phyloP scores from a whole-genome alignment of 2,113 vertebrate genomes.

The Oxyruncus cristatus region DNA sequence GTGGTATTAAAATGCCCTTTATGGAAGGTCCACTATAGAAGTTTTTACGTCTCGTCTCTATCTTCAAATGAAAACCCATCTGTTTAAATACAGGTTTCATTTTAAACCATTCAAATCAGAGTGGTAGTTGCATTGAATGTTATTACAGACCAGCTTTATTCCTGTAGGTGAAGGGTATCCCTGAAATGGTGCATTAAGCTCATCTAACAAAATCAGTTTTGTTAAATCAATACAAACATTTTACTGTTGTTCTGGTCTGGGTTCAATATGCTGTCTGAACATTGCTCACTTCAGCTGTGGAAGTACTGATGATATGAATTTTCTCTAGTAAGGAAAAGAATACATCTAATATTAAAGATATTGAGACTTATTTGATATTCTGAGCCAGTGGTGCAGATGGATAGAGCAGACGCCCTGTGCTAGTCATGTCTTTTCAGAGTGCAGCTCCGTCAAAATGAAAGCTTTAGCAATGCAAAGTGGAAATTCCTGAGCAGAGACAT shows the following conservation, averaged over 20 bases:
- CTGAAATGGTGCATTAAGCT: not conserved
- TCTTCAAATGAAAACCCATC: not conserved
- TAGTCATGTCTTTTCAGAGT: not conserved
- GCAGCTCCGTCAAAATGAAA: conserved; percentile 23
- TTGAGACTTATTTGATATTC: conserved; percentile 10
- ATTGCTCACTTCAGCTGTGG: not conserved
- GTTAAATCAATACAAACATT: not conserved
- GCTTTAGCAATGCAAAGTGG: conserved; percentile 28
- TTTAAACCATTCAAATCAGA: not conserved
- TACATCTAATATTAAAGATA: not conserved
- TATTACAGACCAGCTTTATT: not conserved
- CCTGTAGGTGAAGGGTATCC: not conserved
- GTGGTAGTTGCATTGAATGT: not conserved
- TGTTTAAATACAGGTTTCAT: not conserved
- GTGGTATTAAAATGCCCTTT: not conserved
- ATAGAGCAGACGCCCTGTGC: not conserved
- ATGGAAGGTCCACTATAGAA: not conserved
- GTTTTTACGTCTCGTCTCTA: not conserved
- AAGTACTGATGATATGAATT: not conserved
- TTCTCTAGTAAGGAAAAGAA: not conserved
- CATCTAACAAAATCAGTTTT: not conserved
- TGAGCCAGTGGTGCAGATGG: conserved; percentile 6
- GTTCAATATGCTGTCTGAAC: not conserved
- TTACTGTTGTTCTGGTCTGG: not conserved
- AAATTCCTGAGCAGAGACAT: conserved; percentile 34